Conservation (phyloP, 2,888 invertebrate species). For the Junonia oenone region DNA sequence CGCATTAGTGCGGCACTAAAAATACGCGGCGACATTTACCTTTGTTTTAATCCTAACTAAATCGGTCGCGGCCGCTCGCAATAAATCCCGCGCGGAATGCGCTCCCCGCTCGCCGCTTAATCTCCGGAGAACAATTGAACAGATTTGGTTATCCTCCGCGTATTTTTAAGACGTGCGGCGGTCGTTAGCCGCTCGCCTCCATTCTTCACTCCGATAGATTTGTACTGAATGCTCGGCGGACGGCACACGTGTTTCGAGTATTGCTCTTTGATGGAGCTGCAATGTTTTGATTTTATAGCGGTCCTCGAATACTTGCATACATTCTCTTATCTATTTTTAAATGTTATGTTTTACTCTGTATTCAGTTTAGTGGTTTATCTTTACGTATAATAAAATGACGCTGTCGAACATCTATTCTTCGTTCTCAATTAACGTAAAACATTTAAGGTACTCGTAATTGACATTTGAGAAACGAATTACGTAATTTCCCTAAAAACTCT, state of each 20-base stretch:
- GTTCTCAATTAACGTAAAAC: too few species aligned
- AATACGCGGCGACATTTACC: slow-evolving; percentile 53
- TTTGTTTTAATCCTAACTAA: slow-evolving; percentile 52
- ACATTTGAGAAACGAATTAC: too few species aligned
- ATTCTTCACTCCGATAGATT: slow-evolving; percentile 32
- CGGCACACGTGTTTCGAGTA: slow-evolving; percentile 3
- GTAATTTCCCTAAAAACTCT: too few species aligned
- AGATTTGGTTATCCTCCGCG: slow-evolving; percentile 39
- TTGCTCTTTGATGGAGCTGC: neutral
- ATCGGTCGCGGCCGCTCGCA: slow-evolving; percentile 39
- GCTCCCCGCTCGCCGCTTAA: slow-evolving; percentile 33
- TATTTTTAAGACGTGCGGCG: slow-evolving; percentile 18
- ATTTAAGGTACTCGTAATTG: too few species aligned
- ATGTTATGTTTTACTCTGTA: neutral
- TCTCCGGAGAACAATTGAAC: slow-evolving; percentile 46
- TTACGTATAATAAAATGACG: neutral
- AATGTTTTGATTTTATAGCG: neutral
- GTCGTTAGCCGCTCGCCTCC: slow-evolving; percentile 38
- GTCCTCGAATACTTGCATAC: neutral
- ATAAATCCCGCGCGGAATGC: slow-evolving; percentile 55
- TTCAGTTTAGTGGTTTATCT: neutral
- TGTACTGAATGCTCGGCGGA: slow-evolving; percentile 3
- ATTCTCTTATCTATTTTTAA: neutral
- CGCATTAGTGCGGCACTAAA: slow-evolving; percentile 29
- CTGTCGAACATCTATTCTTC: too few species aligned